Percentiles rank a stretch among this genome's conserved stretches.
phyloP scores from a whole-genome alignment of 2,113 vertebrate genomes.

The Dipodomys stephensi region DNA sequence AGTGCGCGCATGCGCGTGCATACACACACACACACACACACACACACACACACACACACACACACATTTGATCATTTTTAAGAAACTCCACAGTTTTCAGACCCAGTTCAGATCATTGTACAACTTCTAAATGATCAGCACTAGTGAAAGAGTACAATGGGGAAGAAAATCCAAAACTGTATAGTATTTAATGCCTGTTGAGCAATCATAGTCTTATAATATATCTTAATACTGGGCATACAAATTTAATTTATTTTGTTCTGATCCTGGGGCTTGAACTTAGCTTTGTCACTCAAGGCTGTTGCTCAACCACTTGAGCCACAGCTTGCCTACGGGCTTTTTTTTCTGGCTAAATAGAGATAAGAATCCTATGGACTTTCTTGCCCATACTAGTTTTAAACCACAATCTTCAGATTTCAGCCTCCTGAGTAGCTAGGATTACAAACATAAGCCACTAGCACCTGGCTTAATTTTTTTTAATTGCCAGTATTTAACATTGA shows the following conservation, averaged over 20 bases:
- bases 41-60: background rate
- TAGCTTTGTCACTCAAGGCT: no score
- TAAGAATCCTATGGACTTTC: no score
- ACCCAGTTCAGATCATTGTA: background rate
- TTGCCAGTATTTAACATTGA: constrained; percentile 25
- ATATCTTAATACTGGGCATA: constrained; percentile 1
- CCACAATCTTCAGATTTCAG: no score
- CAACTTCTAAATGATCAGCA: background rate
- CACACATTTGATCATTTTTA: background rate
- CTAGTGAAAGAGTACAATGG: background rate
- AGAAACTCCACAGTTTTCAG: background rate
- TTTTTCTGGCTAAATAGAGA: no score
- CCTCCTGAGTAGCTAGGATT: no score
- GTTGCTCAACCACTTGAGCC: no score
- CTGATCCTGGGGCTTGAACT: no score
- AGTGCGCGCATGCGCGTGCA: background rate
- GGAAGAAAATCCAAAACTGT: background rate
- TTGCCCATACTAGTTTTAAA: no score
- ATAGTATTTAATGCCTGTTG: constrained; percentile 22
- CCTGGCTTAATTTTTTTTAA: background rate
- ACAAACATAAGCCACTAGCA: no score
- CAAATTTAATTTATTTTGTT: background rate
- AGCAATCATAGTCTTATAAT: constrained; percentile 15
- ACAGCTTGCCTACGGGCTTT: no score
- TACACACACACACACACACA: no score